Evolutionary conservation across 2,888 invertebrate genomes (phyloP).

Genomic region (Eilema depressum): DNA sequence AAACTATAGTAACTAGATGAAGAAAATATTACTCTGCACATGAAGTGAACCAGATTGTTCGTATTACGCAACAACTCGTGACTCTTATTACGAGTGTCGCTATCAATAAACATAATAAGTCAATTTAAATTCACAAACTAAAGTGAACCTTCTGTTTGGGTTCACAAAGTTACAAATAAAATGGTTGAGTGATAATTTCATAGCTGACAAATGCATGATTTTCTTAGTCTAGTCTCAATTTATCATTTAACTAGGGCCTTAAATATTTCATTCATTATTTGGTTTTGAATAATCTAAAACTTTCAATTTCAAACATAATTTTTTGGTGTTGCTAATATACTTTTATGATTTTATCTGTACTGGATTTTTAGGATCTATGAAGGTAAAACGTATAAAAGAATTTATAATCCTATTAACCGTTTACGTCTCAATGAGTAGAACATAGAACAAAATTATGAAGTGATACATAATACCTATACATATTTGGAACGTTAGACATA

Average conservation of each 20-base stretch:
- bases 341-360: neutral
- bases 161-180: conserved; percentile 57
- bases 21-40: conserved; percentile 61
- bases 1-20: conserved; percentile 37
- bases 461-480: neutral
- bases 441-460: no score
- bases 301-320: neutral
- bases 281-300: neutral
- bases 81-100: conserved; percentile 76
- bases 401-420: neutral
- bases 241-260: conserved; percentile 58
- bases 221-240: conserved; percentile 66
- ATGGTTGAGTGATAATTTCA: conserved; percentile 43
- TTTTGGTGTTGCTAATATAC: neutral
- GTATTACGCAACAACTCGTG: conserved; percentile 85
- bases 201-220: conserved; percentile 70
- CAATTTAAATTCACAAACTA: conserved; percentile 53
- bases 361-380: neutral
- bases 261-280: conserved; percentile 10
- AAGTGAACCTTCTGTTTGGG: conserved; percentile 55
- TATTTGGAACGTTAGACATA: neutral
- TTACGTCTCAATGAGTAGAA: no score
- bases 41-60: conserved; percentile 73
- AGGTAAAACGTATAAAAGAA: neutral
- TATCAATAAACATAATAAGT: conserved; percentile 71